A percentile compares a stretch with the other conserved stretches of the same genome.
Evolutionary conservation across 2,888 invertebrate species (phyloP).

Genomic region (Furcula furcula): DNA sequence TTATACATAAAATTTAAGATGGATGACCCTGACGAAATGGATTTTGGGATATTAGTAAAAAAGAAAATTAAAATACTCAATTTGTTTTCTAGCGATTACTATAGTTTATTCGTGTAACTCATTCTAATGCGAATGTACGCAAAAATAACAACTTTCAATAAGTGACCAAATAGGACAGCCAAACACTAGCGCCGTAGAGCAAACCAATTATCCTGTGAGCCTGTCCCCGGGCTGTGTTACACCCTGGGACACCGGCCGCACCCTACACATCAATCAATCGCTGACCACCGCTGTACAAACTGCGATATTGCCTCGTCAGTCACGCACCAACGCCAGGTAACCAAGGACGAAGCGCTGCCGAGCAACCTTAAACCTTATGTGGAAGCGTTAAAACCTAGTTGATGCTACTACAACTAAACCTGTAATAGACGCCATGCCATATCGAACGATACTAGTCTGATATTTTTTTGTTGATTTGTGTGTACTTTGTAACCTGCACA

Average conservation of each 20-base stretch:
- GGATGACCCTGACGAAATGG: no score
- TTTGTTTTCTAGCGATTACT: no score
- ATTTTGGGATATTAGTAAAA: no score
- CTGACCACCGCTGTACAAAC: slow-evolving; percentile 34
- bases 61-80: no score
- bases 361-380: slow-evolving; percentile 19
- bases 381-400: neutral
- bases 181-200: slow-evolving; percentile 23
- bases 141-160: neutral
- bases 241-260: slow-evolving; percentile 27
- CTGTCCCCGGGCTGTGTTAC: slow-evolving; percentile 17
- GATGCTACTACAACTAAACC: neutral
- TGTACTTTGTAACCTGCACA: no score
- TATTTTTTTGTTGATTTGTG: no score
- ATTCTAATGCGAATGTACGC: neutral
- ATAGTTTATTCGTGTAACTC: no score
- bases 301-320: slow-evolving; percentile 23
- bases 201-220: slow-evolving; percentile 35
- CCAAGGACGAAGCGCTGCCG: slow-evolving; percentile 15
- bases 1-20: no score
- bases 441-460: no score
- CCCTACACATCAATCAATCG: slow-evolving; percentile 43
- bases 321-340: slow-evolving; percentile 18
- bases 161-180: slow-evolving; percentile 8
- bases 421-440: no score